Evolutionary conservation across 2,113 vertebrate species (phyloP).

Genomic region (Daphoenositta chrysoptera): DNA sequence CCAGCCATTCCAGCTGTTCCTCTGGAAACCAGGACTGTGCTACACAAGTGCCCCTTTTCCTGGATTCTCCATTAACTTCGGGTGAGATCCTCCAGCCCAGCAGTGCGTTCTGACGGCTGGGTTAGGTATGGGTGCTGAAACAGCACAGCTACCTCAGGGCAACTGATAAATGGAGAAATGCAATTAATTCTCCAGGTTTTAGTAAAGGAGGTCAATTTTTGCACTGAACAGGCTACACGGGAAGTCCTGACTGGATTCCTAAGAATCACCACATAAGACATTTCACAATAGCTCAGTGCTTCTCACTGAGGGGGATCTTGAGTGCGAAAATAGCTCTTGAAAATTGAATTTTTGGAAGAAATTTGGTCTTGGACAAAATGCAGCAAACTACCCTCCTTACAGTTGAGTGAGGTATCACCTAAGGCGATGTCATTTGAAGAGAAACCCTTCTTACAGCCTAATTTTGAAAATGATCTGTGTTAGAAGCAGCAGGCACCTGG

Average conservation of each 20-base stretch:
- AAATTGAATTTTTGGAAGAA: not conserved
- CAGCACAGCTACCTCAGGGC: not conserved
- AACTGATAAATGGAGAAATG: not conserved
- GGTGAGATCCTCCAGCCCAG: not conserved
- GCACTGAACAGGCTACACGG: not conserved
- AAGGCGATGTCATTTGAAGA: not conserved
- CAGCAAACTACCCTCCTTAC: not conserved
- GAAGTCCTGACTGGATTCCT: not conserved
- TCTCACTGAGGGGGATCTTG: not conserved
- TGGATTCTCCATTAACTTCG: not conserved
- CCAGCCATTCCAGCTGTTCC: not conserved
- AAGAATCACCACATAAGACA: not conserved
- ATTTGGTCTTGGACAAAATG: not conserved
- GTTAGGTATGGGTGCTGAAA: not conserved
- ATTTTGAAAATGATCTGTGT: not conserved
- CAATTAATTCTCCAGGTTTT: not conserved
- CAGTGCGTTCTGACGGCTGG: not conserved
- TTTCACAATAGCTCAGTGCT: not conserved
- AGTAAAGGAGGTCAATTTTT: not conserved
- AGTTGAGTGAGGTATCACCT: not conserved
- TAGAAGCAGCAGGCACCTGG: not conserved
- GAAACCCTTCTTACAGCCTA: not conserved
- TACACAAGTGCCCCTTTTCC: not conserved
- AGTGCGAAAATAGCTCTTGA: not conserved
- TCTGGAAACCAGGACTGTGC: not conserved